These are phyloP conservation scores for Drosophila auraria DNA, from an alignment of 1,140 invertebrate species.

Conservation along the genomic window DNA sequence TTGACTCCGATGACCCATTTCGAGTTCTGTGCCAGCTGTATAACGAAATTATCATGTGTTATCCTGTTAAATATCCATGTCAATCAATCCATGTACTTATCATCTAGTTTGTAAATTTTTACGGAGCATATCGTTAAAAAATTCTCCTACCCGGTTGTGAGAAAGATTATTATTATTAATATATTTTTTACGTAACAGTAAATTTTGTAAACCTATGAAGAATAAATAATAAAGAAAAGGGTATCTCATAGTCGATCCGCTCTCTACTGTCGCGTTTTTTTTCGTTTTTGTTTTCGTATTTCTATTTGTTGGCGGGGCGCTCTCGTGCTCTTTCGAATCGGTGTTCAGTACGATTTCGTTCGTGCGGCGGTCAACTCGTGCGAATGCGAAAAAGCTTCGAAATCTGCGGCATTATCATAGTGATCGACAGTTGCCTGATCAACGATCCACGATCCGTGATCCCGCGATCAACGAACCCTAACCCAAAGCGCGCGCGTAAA, in stretches of 20 bases:
- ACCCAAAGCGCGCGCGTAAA: conserved; percentile 37
- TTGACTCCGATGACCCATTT: no score
- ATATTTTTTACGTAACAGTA: no score
- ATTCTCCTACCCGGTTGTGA: no score
- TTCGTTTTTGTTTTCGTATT: conserved; percentile 58
- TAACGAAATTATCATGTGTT: no score
- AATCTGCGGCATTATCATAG: conserved; percentile 30
- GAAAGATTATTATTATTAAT: no score
- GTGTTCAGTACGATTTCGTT: conserved; percentile 67
- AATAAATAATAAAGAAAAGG: neutral
- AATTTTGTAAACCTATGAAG: no score
- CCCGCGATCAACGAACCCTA: conserved; percentile 14
- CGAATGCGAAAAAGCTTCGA: conserved; percentile 30
- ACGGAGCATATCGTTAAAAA: no score
- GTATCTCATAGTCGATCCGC: neutral
- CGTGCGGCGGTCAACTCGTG: conserved; percentile 61
- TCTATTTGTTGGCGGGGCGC: conserved; percentile 43
- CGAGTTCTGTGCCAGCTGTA: no score
- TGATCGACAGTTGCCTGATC: conserved; percentile 26
- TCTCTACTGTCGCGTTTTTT: neutral
- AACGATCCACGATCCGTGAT: conserved; percentile 4
- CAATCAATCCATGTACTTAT: no score
- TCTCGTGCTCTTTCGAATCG: conserved; percentile 35
- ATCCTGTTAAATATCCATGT: no score
- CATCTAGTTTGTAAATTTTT: no score